Base-by-base conservation (phyloP, 2,113 vertebrate species). In the Antigone vipio region DNA sequence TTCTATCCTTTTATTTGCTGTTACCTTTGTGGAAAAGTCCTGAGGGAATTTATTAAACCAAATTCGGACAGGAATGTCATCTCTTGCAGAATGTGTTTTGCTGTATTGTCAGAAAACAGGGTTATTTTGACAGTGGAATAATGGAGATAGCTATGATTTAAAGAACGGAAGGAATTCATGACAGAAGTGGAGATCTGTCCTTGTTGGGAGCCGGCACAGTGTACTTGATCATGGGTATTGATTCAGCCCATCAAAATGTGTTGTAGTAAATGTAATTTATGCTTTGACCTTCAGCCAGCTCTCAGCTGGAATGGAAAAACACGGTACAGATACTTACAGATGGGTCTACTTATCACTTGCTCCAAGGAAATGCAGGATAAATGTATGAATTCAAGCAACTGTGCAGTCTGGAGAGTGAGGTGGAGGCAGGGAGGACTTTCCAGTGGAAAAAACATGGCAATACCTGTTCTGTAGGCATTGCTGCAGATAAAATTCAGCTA, bases 101-200 rank as follows among this genome's bases (percentile, higher is more conserved):
- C 62, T 49, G 55, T 26, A 5, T 26, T 85, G 81, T 88, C 85
- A 80, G 55, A 55, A 73, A 86, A 17, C 53, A 23, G 81, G 88
- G 78, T 62, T 90, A 35, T 92, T 95, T 55, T 92, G 94, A 88
- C 85, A 95, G 52, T 26, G 56, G 79, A 85, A 92, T 83, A 94
- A 96, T 73, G 85, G 68, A 83, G 85, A 88, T 71, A 71, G 67
- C 88, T 80, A 9, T 88, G 88, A 96, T 95, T 93, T 96, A 96
- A 88, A 95, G 88, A 85, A 92, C 0, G 0, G 59, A 12, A 92
- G 32, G 86, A 89, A 93, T 92, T 95, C 95, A 72, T 91, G 91
- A 55, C 83, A 92, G 68, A 52, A 95, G 22, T 77, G 80, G 76
- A 58, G 85, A 86, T 67, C 93, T 91, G 91, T 77, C 93, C 91